Evolutionary conservation across 1,140 invertebrate genomes (phyloP), one percentile per base, ranked within the genome.

Genomic region (Leptopilina boulardi): DNA sequence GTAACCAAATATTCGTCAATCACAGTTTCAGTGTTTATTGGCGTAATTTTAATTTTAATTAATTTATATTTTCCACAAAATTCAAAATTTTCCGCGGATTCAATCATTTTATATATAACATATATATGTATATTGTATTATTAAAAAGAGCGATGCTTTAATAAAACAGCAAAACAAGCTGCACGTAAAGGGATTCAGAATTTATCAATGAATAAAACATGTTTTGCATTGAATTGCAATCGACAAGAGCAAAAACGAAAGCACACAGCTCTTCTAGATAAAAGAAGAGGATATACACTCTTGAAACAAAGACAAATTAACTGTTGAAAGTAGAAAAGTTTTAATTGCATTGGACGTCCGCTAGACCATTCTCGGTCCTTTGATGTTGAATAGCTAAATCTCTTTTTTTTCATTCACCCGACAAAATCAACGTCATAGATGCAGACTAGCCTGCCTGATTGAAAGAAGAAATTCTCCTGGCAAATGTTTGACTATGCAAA

Each of bases 221-320:
- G 38, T 41, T 75, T 77, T 73, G 72, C 19, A 42, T 56, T 54
- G 10, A 78, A 81, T 75, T 66, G 75, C 73, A 71, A 78, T 77
- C 71, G 75, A 76, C 18, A 42, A 66, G 38, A 47, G 30, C 4
- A 18, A 78, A 81, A 81, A 82, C 71, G 56, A 80, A 77, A 80
- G 80, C 80, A 75, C 71, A 70, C 66, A 15, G 71, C n/a, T n/a
- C n/a, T n/a, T n/a, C n/a, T n/a, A 10, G 26, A 13, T 44, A 42
- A 21, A 71, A 66, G 13, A 18, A 66, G 23, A 66, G 21, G 6
- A n/a, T 0, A 66, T 66, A 8, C n/a, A n/a, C 59, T 21, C 34
- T 66, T 21, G 23, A 74, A 87, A 87, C 85, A 88, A 87, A 89
- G 85, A 87, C 81, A 88, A 86, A 89, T 89, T 87, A 87, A 87